phyloP scores from a whole-genome alignment of 2,888 invertebrate genomes.

The Drosophila bunnanda region DNA sequence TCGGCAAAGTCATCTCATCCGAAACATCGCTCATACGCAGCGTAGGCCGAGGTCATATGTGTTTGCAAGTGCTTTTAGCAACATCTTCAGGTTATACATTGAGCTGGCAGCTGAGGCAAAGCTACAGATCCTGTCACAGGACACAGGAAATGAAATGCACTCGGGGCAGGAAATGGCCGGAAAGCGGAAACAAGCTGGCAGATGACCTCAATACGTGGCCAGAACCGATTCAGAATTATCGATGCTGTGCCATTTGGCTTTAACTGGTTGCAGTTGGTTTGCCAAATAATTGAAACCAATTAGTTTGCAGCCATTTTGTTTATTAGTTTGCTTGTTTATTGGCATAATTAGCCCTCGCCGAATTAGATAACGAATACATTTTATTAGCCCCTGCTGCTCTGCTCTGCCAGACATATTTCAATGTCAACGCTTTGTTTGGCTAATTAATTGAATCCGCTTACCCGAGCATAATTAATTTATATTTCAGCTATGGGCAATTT shows the following conservation, averaged over 20 bases:
- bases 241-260: neutral
- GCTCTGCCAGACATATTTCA: constrained; percentile 1
- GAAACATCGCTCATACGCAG: constrained; percentile 21
- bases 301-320: neutral
- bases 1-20: constrained; percentile 18
- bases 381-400: neutral
- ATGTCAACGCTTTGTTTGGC: neutral
- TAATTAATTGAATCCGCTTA: constrained; percentile 12
- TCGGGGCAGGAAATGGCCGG: constrained; percentile 23
- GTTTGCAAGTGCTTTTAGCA: constrained; percentile 7
- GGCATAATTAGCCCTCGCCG: constrained; percentile 8
- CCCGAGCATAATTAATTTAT: constrained; percentile 13
- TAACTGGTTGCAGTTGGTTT: neutral
- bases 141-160: constrained; percentile 32
- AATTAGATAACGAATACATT: constrained; percentile 10
- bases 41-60: constrained; percentile 34
- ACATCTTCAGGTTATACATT: constrained; percentile 6
- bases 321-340: constrained; percentile 4
- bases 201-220: constrained; percentile 13
- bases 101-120: constrained; percentile 7
- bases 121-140: constrained; percentile 8
- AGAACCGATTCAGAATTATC: neutral
- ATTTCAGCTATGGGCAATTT: constrained; percentile 16
- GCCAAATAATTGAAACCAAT: constrained; percentile 24
- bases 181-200: constrained; percentile 17